phyloP scores from a whole-genome alignment of 2,888 invertebrate genomes.

The Volucella inanis region DNA sequence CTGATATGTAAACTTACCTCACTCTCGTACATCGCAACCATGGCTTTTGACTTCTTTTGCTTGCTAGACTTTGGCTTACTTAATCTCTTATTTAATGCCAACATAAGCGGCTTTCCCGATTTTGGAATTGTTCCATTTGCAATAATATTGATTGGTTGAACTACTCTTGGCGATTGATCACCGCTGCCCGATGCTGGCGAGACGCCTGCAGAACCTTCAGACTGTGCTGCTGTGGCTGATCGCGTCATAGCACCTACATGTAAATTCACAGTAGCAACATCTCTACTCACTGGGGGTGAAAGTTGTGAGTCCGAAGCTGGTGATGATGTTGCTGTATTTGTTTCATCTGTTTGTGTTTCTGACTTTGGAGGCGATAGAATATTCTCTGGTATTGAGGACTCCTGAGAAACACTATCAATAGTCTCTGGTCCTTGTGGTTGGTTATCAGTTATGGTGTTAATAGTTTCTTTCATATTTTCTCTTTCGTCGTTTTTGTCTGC shows the following conservation, averaged over 20 bases:
- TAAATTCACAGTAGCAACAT: slow-evolving; percentile 11
- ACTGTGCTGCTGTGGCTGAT: slow-evolving; percentile 42
- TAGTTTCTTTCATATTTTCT: slow-evolving; percentile 54
- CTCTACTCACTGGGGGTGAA: slow-evolving; percentile 76
- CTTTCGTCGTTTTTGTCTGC: slow-evolving; percentile 44
- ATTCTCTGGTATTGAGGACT: slow-evolving; percentile 78
- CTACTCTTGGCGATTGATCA: slow-evolving; percentile 65
- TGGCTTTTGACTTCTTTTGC: slow-evolving; percentile 82
- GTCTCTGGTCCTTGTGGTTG: slow-evolving; percentile 65
- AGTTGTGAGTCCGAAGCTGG: slow-evolving; percentile 81
- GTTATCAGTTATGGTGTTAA: slow-evolving; percentile 15
- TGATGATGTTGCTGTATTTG: slow-evolving; percentile 80
- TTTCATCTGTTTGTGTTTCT: slow-evolving; percentile 81
- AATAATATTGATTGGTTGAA: slow-evolving; percentile 76
- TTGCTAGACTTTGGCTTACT: slow-evolving; percentile 80
- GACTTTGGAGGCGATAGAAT: slow-evolving; percentile 81
- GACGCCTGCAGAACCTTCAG: slow-evolving; percentile 58
- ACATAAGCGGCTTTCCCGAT: slow-evolving; percentile 81
- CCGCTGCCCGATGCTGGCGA: slow-evolving; percentile 69
- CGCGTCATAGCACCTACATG: slow-evolving; percentile 34
- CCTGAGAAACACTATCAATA: slow-evolving; percentile 68
- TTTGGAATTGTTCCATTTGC: slow-evolving; percentile 82
- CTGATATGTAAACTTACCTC: slow-evolving; percentile 82
- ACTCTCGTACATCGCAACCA: slow-evolving; percentile 85
- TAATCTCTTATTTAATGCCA: slow-evolving; percentile 81